Percentiles rank a stretch among this genome's conserved stretches.
Evolutionary conservation across 2,888 invertebrate species (phyloP).

Genomic region (Oxyteleia sp.): DNA sequence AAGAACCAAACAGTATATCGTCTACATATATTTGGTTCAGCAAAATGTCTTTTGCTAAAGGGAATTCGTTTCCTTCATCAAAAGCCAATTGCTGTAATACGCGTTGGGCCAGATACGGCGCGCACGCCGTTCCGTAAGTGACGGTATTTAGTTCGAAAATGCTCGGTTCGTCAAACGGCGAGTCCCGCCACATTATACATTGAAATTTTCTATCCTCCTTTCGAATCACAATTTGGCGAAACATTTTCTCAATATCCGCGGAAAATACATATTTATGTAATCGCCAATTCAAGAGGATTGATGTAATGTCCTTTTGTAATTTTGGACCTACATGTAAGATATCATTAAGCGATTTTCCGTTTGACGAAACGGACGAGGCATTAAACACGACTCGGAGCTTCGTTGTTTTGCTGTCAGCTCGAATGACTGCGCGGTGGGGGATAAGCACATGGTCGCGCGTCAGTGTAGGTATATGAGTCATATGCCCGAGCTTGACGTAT

Average conservation of each 20-base stretch:
- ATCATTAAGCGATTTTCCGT: conserved; percentile 5
- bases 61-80: not conserved
- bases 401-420: not conserved
- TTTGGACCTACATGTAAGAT: not conserved
- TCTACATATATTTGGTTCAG: not conserved
- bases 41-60: not conserved
- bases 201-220: not conserved
- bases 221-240: not conserved
- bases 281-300: not conserved
- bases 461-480: not conserved
- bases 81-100: not conserved
- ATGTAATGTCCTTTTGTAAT: not conserved
- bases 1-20: not conserved
- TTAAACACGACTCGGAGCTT: conserved; percentile 8
- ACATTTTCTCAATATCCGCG: conserved; percentile 12
- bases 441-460: not conserved
- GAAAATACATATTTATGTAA: conserved; percentile 1
- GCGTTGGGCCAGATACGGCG: not conserved
- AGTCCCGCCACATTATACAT: not conserved
- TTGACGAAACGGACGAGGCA: not conserved
- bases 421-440: not conserved
- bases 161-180: not conserved
- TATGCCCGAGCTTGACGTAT: not conserved
- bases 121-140: not conserved
- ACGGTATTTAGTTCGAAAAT: not conserved